These are phyloP conservation scores for Calyptomena viridis DNA, from an alignment of 2,113 vertebrate species.

Conservation along the genomic window DNA sequence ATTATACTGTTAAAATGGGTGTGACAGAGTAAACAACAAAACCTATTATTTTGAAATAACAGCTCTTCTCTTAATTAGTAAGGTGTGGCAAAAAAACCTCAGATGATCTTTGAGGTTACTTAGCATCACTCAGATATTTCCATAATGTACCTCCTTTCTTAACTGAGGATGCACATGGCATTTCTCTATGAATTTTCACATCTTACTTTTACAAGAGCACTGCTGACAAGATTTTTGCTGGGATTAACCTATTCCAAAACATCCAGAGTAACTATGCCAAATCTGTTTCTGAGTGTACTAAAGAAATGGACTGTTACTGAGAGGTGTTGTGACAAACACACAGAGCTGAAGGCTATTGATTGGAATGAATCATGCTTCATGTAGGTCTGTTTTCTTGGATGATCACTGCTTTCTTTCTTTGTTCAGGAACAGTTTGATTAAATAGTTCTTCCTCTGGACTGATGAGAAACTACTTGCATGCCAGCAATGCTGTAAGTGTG, in stretches of 20 bases:
- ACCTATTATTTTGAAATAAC: slow-evolving; percentile 37
- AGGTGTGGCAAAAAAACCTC: not conserved
- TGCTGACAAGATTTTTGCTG: not conserved
- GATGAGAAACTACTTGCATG: not conserved
- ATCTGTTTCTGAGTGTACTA: not conserved
- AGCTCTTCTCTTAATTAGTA: slow-evolving; percentile 9
- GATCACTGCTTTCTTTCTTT: not conserved
- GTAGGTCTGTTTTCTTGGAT: not conserved
- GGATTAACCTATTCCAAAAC: not conserved
- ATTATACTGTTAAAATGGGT: slow-evolving; percentile 2
- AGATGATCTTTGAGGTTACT: not conserved
- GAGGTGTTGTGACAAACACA: not conserved
- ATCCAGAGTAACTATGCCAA: not conserved
- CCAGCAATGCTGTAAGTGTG: not conserved
- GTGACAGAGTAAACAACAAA: slow-evolving; percentile 31
- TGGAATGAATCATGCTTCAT: not conserved
- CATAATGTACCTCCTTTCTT: not conserved
- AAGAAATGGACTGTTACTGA: not conserved
- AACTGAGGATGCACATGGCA: not conserved
- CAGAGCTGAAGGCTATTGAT: not conserved
- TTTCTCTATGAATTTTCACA: not conserved
- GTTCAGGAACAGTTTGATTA: not conserved
- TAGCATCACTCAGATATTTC: not conserved
- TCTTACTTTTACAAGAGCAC: not conserved
- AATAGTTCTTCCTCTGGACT: not conserved